Percentiles rank a stretch among this genome's conserved stretches.
phyloP scores from a whole-genome alignment of 2,113 vertebrate genomes.

The Salvator merianae region DNA sequence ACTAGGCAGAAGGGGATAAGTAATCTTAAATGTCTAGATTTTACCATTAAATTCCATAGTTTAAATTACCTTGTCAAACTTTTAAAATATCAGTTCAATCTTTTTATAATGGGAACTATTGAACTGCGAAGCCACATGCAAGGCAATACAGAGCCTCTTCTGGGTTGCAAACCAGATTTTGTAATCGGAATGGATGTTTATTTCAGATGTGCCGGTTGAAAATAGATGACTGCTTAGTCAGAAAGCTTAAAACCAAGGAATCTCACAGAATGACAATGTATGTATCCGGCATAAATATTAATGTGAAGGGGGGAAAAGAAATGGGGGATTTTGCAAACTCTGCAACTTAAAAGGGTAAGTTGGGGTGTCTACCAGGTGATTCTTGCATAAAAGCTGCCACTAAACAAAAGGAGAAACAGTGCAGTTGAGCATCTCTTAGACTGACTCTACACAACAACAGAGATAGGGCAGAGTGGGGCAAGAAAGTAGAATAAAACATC shows the following conservation, averaged over 20 bases:
- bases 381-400: no score
- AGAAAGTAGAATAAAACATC: no score
- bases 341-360: background rate
- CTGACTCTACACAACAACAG: no score
- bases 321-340: background rate
- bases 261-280: rapidly evolving
- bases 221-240: background rate
- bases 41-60: background rate
- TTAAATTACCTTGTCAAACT: background rate
- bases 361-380: no score
- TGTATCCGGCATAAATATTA: background rate
- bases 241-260: background rate
- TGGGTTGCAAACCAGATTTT: background rate
- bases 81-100: background rate
- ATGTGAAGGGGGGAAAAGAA: background rate
- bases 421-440: no score
- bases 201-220: background rate
- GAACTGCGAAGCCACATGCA: conserved; percentile 11
- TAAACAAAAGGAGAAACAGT: no score
- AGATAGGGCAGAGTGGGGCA: no score
- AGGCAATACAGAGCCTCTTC: background rate
- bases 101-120: conserved; percentile 4
- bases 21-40: background rate
- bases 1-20: background rate
- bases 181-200: background rate